Evolutionary conservation across 1,140 invertebrate genomes (phyloP).

Genomic region (Bactericera cockerelli): DNA sequence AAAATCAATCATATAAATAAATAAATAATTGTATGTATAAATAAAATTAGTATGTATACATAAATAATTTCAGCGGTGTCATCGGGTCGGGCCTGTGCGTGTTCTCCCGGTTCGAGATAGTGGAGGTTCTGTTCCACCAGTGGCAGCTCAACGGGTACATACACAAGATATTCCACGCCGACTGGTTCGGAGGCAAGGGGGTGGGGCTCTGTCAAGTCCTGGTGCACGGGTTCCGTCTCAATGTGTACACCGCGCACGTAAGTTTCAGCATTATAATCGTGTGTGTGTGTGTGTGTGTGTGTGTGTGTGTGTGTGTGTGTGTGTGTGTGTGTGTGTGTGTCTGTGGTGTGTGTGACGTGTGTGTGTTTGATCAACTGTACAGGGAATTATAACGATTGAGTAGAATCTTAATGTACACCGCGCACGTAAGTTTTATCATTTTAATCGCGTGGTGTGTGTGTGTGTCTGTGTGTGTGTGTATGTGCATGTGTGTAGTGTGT

Average conservation of each 20-base stretch:
- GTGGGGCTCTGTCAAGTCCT: conserved; percentile 72
- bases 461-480: conserved; percentile 3
- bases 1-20: too few species aligned
- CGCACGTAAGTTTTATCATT: conserved; percentile 74
- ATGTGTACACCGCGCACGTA: conserved; percentile 87
- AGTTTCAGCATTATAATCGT: conserved; percentile 30
- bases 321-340: not conserved
- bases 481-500: not conserved
- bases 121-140: conserved; percentile 75
- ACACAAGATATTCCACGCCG: conserved; percentile 89
- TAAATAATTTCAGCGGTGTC: conserved; percentile 71
- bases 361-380: not conserved
- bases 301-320: conserved; percentile 1
- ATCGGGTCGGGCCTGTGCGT: conserved; percentile 83
- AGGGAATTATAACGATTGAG: not conserved
- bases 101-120: conserved; percentile 72
- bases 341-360: not conserved
- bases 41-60: too few species aligned
- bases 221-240: conserved; percentile 47
- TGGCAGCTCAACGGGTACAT: conserved; percentile 94
- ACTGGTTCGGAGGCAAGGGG: conserved; percentile 97
- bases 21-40: too few species aligned
- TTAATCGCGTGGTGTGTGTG: not conserved
- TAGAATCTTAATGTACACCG: conserved; percentile 22
- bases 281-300: conserved; percentile 1